Evolutionary conservation across 2,888 invertebrate species (phyloP), one percentile per base, ranked within the genome.

Genomic region (Hypolimnas misippus): DNA sequence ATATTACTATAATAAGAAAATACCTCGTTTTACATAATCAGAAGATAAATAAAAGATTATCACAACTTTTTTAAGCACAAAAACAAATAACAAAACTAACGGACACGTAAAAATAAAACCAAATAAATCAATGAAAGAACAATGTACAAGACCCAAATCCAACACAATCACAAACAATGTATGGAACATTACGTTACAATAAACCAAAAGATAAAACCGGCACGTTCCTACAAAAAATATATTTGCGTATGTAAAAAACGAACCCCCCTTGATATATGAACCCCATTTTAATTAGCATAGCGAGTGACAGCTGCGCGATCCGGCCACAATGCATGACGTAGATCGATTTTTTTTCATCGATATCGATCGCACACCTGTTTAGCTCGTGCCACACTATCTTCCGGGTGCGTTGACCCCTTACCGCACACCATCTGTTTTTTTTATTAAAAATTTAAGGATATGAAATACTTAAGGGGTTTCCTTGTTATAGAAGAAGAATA

Each of bases 311-410:
- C 89, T 91, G 91, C 90, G 83, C 77, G 82, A 83, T 69, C 75
- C n/a, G n/a, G 81, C 79, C 81, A 83, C 82, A 60, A 77, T 80
- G 71, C 74, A 81, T 90, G 89, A 90, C 91, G 90, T 89, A 87
- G 78, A 87, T 89, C 84, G 89, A 89, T 89, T 79, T 79, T 82
- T 46, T 76, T 76, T 73, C 42, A 85, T 86, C 89, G 88, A 89
- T 87, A 89, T 90, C 88, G 89, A 90, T 66, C 85, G 77, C 73
- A 81, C 90, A 90, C 89, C 90, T 90, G 89, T 87, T 76, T 62
- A 74, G 77, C 86, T 72, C 84, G 85, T 84, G 87, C 81, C 79
- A 70, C 79, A 74, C 79, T 79, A 75, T 76, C 82, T 83, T 86
- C 87, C 85, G 85, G 86, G 89, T 76, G 74, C 86, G 70, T 69